Conservation (phyloP, 2,797 vertebrate species). For the Hemitrygon akajei region DNA sequence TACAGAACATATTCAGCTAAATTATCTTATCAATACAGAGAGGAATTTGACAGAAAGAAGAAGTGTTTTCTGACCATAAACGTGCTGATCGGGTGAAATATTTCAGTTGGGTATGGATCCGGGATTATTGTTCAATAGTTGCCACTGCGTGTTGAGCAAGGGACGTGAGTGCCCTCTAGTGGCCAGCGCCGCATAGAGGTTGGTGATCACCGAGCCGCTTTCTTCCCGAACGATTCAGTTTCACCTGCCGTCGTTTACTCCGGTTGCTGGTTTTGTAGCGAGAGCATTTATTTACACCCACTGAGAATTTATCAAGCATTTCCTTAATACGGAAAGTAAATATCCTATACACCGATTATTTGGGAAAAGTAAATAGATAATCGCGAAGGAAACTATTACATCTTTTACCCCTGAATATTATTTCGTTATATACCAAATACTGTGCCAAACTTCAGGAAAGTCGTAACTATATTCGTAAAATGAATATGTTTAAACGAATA, state of each 20-base stretch:
- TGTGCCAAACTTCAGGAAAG: conserved; percentile 13
- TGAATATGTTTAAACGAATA: no score
- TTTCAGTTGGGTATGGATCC: conserved; percentile 61
- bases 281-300: background rate
- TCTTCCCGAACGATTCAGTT: background rate
- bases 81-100: conserved; percentile 64
- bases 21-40: conserved; percentile 67
- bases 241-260: background rate
- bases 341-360: background rate
- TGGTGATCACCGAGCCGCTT: background rate
- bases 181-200: conserved; percentile 48
- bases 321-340: background rate
- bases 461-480: background rate
- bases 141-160: conserved; percentile 47
- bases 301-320: background rate
- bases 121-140: conserved; percentile 58
- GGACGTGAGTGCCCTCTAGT: conserved; percentile 69
- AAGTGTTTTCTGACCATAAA: conserved; percentile 63
- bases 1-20: conserved; percentile 64
- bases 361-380: background rate
- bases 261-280: background rate
- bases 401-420: background rate
- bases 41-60: conserved; percentile 67
- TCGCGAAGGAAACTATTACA: no score
- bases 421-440: background rate